phyloP scores from a whole-genome alignment of 2,113 vertebrate species.

The Crotalus helleri region DNA sequence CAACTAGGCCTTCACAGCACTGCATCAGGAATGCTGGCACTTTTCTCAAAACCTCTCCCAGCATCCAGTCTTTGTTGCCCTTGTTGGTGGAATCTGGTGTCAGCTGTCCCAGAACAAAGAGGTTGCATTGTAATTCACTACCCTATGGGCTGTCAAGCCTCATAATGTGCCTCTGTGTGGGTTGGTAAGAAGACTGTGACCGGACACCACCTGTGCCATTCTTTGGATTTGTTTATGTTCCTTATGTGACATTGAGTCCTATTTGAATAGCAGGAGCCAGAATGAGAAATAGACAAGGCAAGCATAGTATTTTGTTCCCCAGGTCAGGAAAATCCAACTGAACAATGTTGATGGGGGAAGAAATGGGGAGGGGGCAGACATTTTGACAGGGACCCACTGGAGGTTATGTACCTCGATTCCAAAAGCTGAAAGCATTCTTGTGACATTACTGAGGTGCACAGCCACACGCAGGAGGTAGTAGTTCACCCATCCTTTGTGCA shows the following conservation, averaged over 20 bases:
- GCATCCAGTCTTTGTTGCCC: neutral
- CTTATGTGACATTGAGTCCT: neutral
- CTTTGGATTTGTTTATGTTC: neutral
- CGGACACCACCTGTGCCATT: neutral
- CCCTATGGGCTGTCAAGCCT: neutral
- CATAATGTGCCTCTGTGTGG: slow-evolving; percentile 19
- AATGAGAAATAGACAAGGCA: neutral
- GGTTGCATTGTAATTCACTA: neutral
- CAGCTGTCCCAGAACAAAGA: neutral
- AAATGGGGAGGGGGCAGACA: neutral
- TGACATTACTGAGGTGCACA: neutral
- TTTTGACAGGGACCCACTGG: neutral
- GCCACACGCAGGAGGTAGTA: neutral
- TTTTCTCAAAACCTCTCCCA: neutral
- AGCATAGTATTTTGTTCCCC: too few species aligned
- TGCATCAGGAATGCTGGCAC: neutral
- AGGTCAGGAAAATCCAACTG: neutral
- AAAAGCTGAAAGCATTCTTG: neutral
- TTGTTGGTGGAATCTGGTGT: neutral
- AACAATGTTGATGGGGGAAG: neutral
- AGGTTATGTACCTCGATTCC: neutral
- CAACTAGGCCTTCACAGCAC: neutral
- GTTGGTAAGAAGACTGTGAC: neutral
- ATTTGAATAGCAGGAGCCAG: neutral
- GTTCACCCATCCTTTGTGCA: neutral